These are phyloP conservation scores for Papilio aristodemus DNA, from an alignment of 1,140 invertebrate genomes.

Conservation along the genomic window DNA sequence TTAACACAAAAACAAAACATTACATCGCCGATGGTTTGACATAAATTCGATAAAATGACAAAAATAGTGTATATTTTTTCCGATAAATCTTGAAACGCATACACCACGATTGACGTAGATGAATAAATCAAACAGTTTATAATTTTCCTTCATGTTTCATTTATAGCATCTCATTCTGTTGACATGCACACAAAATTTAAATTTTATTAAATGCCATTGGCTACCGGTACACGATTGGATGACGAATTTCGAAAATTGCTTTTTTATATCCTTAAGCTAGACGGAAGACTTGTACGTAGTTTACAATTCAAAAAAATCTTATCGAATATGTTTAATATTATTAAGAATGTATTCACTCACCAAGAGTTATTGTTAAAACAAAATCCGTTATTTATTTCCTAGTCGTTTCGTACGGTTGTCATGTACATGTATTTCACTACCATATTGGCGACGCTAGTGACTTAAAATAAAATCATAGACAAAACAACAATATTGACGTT, in stretches of 20 bases:
- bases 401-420: constrained; percentile 70
- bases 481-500: constrained; percentile 31
- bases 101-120: constrained; percentile 27
- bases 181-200: constrained; percentile 34
- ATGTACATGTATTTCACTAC: constrained; percentile 75
- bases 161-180: constrained; percentile 38
- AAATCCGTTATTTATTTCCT: constrained; percentile 72
- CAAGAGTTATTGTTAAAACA: constrained; percentile 54
- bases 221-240: constrained; percentile 42
- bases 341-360: constrained; percentile 53
- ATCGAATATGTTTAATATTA: constrained; percentile 33
- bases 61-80: constrained; percentile 32
- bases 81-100: background rate
- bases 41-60: constrained; percentile 31
- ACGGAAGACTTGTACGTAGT: constrained; percentile 21
- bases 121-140: constrained; percentile 40
- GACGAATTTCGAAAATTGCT: constrained; percentile 36
- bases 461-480: constrained; percentile 28
- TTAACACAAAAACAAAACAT: background rate
- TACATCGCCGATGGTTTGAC: background rate
- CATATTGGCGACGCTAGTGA: constrained; percentile 67
- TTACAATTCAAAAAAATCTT: constrained; percentile 30
- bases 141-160: constrained; percentile 45
- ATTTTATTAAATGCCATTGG: constrained; percentile 37
- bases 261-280: constrained; percentile 33